These are phyloP conservation scores for Callosobruchus maculatus DNA, from an alignment of 2,888 invertebrate species.

Conservation along the genomic window DNA sequence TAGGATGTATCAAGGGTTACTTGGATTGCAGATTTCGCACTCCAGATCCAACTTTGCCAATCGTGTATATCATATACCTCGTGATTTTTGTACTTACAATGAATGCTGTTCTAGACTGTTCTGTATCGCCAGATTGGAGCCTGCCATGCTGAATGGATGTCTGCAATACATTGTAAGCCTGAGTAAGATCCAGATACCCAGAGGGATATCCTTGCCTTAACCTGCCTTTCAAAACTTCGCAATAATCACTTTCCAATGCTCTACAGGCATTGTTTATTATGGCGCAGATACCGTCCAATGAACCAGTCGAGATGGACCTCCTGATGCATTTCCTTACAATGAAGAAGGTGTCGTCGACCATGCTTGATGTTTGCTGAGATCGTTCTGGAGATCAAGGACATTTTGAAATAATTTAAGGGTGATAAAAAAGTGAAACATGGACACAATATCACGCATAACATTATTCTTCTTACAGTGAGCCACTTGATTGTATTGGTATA, in stretches of 20 bases:
- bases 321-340: slow-evolving; percentile 94
- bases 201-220: slow-evolving; percentile 77
- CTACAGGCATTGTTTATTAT: slow-evolving; percentile 91
- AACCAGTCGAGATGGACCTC: slow-evolving; percentile 85
- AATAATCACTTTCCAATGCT: slow-evolving; percentile 81
- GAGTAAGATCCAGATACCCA: slow-evolving; percentile 72
- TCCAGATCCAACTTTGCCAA: no score
- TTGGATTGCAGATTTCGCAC: no score
- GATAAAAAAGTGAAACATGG: no score
- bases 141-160: slow-evolving; percentile 76
- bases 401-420: no score
- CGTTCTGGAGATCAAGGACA: neutral
- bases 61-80: no score
- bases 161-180: slow-evolving; percentile 81
- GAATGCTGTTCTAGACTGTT: slow-evolving; percentile 72
- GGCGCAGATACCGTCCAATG: slow-evolving; percentile 93
- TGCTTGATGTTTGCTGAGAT: slow-evolving; percentile 68
- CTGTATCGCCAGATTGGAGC: slow-evolving; percentile 73
- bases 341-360: slow-evolving; percentile 97
- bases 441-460: no score
- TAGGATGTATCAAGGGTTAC: no score
- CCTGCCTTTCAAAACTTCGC: slow-evolving; percentile 67
- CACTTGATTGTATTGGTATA: no score
- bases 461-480: no score
- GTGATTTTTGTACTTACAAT: slow-evolving; percentile 68